Conservation (phyloP, 2,888 invertebrate genomes). For the Lysandra coridon region DNA sequence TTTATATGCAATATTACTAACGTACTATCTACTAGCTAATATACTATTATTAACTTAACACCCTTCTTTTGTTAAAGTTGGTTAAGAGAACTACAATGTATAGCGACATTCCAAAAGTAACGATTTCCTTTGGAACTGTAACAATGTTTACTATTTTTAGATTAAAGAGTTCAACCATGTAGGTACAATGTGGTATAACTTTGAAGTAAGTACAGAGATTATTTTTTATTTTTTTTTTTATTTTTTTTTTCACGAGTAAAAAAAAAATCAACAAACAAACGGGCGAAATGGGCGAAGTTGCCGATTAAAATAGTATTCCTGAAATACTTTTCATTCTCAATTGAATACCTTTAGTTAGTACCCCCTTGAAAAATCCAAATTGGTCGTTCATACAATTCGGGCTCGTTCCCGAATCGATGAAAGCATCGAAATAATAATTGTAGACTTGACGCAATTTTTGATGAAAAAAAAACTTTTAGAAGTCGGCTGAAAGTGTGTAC, state of each 20-base stretch:
- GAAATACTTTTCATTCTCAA: too few relatives aligned
- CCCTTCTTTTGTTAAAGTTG: not conserved
- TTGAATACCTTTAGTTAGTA: not conserved
- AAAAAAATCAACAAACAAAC: too few relatives aligned
- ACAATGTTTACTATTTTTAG: not conserved
- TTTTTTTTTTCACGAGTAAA: too few relatives aligned
- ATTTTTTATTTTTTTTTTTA: too few relatives aligned
- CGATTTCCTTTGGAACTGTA: not conserved
- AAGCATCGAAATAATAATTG: not conserved
- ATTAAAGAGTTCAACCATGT: not conserved
- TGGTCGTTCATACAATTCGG: not conserved
- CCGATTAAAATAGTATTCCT: too few relatives aligned
- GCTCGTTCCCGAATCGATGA: not conserved
- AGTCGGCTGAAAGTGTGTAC: too few relatives aligned
- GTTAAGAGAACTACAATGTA: not conserved
- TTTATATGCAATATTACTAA: too few relatives aligned
- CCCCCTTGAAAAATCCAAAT: not conserved
- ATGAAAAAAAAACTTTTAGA: too few relatives aligned
- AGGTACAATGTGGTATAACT: not conserved
- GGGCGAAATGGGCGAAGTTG: too few relatives aligned
- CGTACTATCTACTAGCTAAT: too few relatives aligned
- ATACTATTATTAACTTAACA: too few relatives aligned
- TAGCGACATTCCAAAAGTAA: not conserved
- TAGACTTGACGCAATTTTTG: not conserved
- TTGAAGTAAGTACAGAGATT: not conserved